These are phyloP conservation scores for Cantharis rustica DNA, from an alignment of 2,888 invertebrate species.

Conservation along the genomic window DNA sequence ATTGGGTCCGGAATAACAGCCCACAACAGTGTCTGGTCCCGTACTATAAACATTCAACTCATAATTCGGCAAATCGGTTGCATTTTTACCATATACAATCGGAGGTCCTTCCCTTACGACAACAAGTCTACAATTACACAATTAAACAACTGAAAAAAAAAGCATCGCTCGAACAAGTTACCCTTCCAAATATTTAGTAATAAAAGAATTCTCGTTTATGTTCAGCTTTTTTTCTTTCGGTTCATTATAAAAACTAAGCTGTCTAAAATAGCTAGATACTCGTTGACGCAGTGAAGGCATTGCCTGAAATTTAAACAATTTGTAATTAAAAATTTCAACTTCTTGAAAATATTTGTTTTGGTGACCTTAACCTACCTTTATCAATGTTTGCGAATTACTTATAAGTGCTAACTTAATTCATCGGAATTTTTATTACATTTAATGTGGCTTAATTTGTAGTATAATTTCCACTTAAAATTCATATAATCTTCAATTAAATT, in stretches of 20 bases:
- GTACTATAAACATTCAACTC: constrained; percentile 59
- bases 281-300: constrained; percentile 75
- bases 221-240: constrained; percentile 59
- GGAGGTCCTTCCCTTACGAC: constrained; percentile 58
- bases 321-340: neutral
- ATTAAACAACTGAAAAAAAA: constrained; percentile 1
- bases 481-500: neutral
- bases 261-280: constrained; percentile 73
- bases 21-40: constrained; percentile 64
- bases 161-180: constrained; percentile 51
- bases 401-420: neutral
- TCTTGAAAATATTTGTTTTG: neutral
- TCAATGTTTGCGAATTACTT: neutral
- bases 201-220: constrained; percentile 65
- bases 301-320: neutral
- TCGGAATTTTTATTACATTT: neutral
- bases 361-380: neutral
- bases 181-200: constrained; percentile 73
- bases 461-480: neutral
- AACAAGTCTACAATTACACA: constrained; percentile 45
- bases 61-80: constrained; percentile 72
- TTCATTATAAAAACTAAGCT: constrained; percentile 70
- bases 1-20: constrained; percentile 82
- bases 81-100: constrained; percentile 72
- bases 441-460: neutral